phyloP scores from a whole-genome alignment of 2,888 invertebrate genomes.

The Eristalis intricaria region DNA sequence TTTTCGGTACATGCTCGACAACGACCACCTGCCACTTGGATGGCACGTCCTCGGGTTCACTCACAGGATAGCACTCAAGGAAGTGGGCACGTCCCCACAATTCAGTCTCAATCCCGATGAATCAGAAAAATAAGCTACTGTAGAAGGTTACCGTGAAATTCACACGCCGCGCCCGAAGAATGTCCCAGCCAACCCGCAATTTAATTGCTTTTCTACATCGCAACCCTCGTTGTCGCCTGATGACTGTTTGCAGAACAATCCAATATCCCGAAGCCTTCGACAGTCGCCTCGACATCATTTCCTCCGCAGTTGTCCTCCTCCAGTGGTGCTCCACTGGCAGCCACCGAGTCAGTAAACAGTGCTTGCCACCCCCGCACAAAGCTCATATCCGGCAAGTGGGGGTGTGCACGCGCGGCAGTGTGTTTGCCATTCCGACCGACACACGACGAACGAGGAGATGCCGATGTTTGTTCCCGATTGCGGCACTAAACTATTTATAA shows the following conservation, averaged over 20 bases:
- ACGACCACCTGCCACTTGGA: too few relatives aligned
- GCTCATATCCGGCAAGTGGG: constrained; percentile 53
- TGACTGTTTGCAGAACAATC: constrained; percentile 37
- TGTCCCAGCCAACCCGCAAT: not conserved
- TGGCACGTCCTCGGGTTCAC: too few relatives aligned
- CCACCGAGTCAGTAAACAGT: constrained; percentile 7
- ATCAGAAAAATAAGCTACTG: too few relatives aligned
- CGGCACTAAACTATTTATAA: constrained; percentile 35
- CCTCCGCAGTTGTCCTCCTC: not conserved
- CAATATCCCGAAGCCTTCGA: constrained; percentile 4
- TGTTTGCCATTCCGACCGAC: not conserved
- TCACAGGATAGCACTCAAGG: too few relatives aligned
- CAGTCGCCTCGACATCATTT: not conserved
- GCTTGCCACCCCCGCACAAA: constrained; percentile 18
- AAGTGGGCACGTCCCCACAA: not conserved
- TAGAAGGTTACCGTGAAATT: too few relatives aligned
- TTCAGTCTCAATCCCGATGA: not conserved
- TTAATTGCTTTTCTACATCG: constrained; percentile 44
- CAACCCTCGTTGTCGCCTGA: not conserved
- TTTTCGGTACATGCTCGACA: too few relatives aligned
- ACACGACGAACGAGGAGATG: not conserved
- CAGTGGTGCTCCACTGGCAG: not conserved
- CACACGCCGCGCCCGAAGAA: not conserved
- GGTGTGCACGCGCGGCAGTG: not conserved
- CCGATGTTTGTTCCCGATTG: constrained; percentile 16